These are phyloP conservation scores for Jordanella pulchra DNA, from an alignment of 2,797 vertebrate species.

Conservation along the genomic window DNA sequence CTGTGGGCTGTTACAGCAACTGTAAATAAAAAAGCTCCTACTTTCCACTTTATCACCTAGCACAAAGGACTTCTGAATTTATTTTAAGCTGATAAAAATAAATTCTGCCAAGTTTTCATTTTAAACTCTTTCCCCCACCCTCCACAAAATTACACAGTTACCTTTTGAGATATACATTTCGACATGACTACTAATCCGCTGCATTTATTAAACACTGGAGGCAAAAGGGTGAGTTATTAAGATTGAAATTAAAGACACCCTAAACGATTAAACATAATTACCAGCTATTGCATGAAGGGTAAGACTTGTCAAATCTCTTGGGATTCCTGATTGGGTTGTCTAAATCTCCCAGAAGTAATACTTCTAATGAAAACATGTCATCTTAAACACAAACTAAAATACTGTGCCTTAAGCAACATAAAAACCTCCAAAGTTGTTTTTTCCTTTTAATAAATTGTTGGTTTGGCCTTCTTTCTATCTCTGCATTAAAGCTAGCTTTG, in stretches of 20 bases:
- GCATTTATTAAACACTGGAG: conserved; percentile 58
- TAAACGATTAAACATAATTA: conserved; percentile 75
- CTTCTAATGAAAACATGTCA: conserved; percentile 46
- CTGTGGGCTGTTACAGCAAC: conserved; percentile 37
- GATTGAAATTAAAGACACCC: conserved; percentile 71
- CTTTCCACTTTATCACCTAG: conserved; percentile 39
- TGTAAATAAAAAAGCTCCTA: conserved; percentile 54
- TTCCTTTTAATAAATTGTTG: conserved; percentile 23
- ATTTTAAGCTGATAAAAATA: conserved; percentile 41
- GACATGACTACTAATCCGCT: conserved; percentile 66
- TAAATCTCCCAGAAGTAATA: conserved; percentile 56
- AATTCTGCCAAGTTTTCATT: conserved; percentile 34
- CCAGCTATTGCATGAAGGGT: conserved; percentile 67
- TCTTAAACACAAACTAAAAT: conserved; percentile 29
- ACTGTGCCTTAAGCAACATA: conserved; percentile 13
- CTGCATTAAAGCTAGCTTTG: conserved; percentile 10
- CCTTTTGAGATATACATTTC: conserved; percentile 68
- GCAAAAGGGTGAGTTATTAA: conserved; percentile 69
- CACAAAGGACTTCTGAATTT: conserved; percentile 48
- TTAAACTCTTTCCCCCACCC: conserved; percentile 25
- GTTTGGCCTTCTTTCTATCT: conserved; percentile 22
- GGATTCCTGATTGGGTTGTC: conserved; percentile 51
- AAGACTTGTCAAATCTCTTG: conserved; percentile 64
- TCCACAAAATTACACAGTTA: conserved; percentile 68
- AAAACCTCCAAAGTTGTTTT: conserved; percentile 34